These are phyloP conservation scores for Phalangium opilio DNA, from an alignment of 2,888 invertebrate genomes.

Conservation along the genomic window DNA sequence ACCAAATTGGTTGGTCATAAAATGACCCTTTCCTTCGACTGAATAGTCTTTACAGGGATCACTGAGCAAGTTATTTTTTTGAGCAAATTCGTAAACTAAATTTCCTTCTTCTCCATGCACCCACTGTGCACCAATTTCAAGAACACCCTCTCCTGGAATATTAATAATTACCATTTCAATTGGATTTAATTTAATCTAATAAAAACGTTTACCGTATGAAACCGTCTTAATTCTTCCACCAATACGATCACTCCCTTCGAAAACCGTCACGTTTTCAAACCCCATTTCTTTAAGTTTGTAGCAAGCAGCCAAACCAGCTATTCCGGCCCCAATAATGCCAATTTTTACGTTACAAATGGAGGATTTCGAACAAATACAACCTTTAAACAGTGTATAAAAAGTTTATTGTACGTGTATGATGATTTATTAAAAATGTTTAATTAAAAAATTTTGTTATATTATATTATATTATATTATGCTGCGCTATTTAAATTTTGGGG, in stretches of 20 bases:
- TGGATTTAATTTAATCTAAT: too few relatives aligned
- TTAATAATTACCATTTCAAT: too few relatives aligned
- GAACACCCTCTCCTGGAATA: conserved; percentile 26
- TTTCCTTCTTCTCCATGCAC: conserved; percentile 81
- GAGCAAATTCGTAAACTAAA: conserved; percentile 71
- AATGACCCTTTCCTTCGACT: conserved; percentile 41
- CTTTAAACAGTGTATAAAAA: too few relatives aligned
- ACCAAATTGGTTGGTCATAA: conserved; percentile 16
- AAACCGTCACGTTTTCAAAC: conserved; percentile 20
- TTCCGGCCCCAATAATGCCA: conserved; percentile 25
- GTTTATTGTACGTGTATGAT: too few relatives aligned
- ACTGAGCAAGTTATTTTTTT: conserved; percentile 41
- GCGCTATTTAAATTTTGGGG: too few relatives aligned
- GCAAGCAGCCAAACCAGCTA: conserved; percentile 24
- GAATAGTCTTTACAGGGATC: conserved; percentile 29
- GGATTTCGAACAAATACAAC: too few relatives aligned
- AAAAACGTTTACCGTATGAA: not conserved
- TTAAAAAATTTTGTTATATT: too few relatives aligned
- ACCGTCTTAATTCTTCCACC: not conserved
- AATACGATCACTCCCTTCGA: conserved; percentile 35
- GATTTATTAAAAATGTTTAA: too few relatives aligned
- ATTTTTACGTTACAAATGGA: conserved; percentile 8
- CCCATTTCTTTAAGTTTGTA: conserved; percentile 17
- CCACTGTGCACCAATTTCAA: conserved; percentile 73
- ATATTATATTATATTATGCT: too few relatives aligned